Evolutionary conservation across 2,888 invertebrate genomes (phyloP).

Genomic region (Alviniconcha strummeri): DNA sequence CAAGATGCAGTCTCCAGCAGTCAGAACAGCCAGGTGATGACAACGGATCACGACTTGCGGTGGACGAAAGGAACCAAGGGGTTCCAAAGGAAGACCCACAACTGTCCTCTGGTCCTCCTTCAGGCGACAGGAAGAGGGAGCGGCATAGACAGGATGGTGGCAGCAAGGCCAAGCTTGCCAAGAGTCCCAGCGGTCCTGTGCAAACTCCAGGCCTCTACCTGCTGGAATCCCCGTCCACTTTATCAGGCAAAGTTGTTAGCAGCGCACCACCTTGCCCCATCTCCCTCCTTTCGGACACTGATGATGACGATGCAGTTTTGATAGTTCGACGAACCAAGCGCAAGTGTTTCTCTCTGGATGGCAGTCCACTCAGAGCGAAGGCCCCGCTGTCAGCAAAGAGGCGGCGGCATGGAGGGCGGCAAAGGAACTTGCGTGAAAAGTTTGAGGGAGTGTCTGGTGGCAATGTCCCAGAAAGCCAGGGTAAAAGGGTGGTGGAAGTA

Average conservation of each 20-base stretch:
- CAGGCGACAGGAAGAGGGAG: background rate
- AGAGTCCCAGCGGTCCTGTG: background rate
- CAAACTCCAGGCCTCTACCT: background rate
- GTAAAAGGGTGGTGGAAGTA: no score
- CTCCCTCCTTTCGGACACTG: constrained; percentile 24
- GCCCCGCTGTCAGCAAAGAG: constrained; percentile 9
- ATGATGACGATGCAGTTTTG: constrained; percentile 38
- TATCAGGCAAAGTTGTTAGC: constrained; percentile 3
- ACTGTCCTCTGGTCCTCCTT: background rate
- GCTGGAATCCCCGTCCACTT: constrained; percentile 1
- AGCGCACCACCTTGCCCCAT: constrained; percentile 27
- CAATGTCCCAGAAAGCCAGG: no score
- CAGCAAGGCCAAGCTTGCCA: no score
- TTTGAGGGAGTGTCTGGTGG: constrained; percentile 1
- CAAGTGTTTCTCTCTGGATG: constrained; percentile 45
- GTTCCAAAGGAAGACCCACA: no score
- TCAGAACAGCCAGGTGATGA: no score
- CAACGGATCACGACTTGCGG: no score
- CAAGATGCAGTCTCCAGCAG: no score
- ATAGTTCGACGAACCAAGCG: constrained; percentile 40
- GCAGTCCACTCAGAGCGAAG: constrained; percentile 36
- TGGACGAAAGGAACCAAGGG: no score
- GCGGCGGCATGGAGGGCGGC: background rate
- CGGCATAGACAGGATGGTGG: no score
- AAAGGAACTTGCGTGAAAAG: background rate